Evolutionary conservation across 2,888 invertebrate genomes (phyloP).

Genomic region (Deroplatys truncata): DNA sequence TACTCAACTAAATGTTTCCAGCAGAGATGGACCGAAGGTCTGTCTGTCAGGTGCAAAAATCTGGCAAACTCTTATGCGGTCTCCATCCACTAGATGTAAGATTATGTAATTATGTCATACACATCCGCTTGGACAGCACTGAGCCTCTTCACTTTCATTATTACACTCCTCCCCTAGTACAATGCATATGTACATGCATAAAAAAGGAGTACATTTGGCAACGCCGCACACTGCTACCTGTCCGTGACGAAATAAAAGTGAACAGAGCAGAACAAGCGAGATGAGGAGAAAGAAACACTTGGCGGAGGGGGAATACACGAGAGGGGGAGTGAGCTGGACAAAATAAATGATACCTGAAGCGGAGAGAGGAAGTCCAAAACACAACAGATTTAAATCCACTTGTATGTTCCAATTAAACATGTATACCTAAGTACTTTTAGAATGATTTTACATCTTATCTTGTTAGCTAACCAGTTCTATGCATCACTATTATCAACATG

Average conservation of each 20-base stretch:
- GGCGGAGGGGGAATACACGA: background rate
- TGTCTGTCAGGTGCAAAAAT: background rate
- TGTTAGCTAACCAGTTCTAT: no score
- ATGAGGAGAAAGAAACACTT: background rate
- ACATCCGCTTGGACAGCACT: background rate
- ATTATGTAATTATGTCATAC: background rate
- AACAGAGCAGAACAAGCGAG: background rate
- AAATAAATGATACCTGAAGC: background rate
- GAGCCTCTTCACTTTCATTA: background rate
- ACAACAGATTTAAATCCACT: background rate
- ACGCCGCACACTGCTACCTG: background rate
- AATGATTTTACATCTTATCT: no score
- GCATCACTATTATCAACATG: no score
- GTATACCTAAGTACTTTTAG: no score
- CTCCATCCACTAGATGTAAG: background rate
- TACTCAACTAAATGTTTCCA: background rate
- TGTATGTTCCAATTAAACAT: no score
- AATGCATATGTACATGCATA: background rate
- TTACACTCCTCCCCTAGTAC: background rate
- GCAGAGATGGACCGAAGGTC: background rate
- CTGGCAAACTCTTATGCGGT: background rate
- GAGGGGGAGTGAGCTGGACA: background rate
- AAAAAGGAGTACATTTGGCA: background rate
- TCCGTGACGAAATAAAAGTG: constrained; percentile 19
- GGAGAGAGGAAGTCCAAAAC: background rate